Evolutionary conservation across 2,888 invertebrate genomes (phyloP).

Genomic region (Linnaemya vulpina): DNA sequence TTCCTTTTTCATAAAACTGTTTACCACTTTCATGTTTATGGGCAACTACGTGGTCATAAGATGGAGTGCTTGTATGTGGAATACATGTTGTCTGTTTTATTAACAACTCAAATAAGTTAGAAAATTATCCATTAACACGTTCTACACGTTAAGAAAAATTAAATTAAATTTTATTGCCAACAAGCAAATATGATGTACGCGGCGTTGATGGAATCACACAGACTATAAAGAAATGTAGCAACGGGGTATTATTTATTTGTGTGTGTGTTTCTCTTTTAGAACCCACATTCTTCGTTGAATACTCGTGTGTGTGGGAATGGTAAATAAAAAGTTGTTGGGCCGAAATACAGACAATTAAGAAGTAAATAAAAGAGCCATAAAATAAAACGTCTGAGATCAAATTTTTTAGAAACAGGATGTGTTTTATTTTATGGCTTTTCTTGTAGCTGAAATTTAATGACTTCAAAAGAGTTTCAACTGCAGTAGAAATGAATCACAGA

Average conservation of each 20-base stretch:
- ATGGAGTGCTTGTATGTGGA: not conserved
- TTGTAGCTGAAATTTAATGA: too few species aligned
- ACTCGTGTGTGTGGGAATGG: too few species aligned
- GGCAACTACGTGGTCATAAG: not conserved
- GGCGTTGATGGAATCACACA: not conserved
- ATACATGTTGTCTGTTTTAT: slow-evolving; percentile 1
- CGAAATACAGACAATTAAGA: too few species aligned
- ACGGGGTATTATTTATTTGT: not conserved
- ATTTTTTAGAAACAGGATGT: too few species aligned
- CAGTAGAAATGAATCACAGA: too few species aligned
- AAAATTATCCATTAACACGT: slow-evolving; percentile 10
- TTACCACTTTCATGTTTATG: slow-evolving; percentile 30
- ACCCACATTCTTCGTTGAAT: too few species aligned
- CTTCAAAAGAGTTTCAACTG: too few species aligned
- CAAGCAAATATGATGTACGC: not conserved
- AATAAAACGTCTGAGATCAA: too few species aligned
- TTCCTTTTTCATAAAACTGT: not conserved
- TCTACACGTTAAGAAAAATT: slow-evolving; percentile 3
- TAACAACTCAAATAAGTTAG: not conserved
- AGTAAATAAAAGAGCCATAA: too few species aligned
- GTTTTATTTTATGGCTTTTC: too few species aligned
- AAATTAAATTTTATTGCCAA: not conserved
- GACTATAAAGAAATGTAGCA: not conserved
- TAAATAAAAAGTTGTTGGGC: too few species aligned
- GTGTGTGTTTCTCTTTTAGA: too few species aligned